Percentiles rank a stretch among this genome's conserved stretches.
Evolutionary conservation across 2,113 vertebrate species (phyloP).

Genomic region (Tringa solitaria): DNA sequence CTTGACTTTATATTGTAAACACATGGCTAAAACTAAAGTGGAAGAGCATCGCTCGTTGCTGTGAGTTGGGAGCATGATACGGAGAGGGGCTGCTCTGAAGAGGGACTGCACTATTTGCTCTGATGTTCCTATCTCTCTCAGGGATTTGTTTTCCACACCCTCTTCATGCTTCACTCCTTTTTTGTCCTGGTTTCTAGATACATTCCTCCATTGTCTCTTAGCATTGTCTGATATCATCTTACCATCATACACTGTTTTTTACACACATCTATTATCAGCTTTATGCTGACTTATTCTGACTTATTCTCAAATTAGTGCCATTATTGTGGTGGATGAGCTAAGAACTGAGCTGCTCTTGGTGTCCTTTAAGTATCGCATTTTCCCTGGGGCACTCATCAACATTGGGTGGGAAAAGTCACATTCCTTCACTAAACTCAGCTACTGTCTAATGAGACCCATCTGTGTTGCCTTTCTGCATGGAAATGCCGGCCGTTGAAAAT

Average conservation of each 20-base stretch:
- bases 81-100: neutral
- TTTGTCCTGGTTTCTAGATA: conserved; percentile 13
- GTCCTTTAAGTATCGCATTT: neutral
- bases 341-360: neutral
- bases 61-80: neutral
- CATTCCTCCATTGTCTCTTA: conserved; percentile 46
- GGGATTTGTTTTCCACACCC: conserved; percentile 32
- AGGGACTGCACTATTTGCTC: neutral
- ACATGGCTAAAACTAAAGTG: neutral
- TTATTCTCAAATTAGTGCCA: conserved; percentile 58
- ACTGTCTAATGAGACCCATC: neutral
- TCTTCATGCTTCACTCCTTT: conserved; percentile 28
- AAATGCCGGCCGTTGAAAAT: neutral
- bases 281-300: conserved; percentile 56
- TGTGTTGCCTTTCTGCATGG: neutral
- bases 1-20: neutral
- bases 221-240: conserved; percentile 21
- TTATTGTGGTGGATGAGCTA: conserved; percentile 50
- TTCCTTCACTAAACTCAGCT: conserved; percentile 7
- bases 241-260: conserved; percentile 8
- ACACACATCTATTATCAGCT: conserved; percentile 49
- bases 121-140: neutral
- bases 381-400: neutral
- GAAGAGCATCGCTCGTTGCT: neutral
- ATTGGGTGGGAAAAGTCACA: conserved; percentile 8